Evolutionary conservation across 2,888 invertebrate genomes (phyloP).

Genomic region (Microctonus aethiopoides): DNA sequence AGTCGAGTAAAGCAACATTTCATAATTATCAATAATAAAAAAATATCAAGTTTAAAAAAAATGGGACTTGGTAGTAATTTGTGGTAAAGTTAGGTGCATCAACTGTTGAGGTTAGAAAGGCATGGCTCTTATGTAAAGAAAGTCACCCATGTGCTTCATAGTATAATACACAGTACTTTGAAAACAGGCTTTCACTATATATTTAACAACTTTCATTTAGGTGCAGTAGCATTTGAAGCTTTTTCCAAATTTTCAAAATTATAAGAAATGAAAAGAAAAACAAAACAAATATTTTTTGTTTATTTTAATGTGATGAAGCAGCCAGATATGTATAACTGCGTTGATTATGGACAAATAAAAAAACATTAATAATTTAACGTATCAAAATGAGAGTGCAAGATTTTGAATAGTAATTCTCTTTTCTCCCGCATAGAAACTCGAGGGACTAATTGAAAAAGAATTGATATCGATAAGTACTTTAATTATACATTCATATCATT

Average conservation of each 20-base stretch:
- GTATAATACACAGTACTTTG: neutral
- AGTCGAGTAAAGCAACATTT: neutral
- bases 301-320: constrained; percentile 29
- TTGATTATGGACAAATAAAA: constrained; percentile 22
- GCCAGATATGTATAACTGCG: constrained; percentile 22
- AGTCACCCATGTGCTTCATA: constrained; percentile 15
- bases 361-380: neutral
- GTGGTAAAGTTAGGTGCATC: constrained; percentile 12
- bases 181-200: neutral
- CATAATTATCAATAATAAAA: neutral
- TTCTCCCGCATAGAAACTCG: no score
- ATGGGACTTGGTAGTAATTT: neutral
- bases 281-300: constrained; percentile 10
- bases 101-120: constrained; percentile 28
- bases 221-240: neutral
- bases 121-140: constrained; percentile 25
- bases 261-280: neutral
- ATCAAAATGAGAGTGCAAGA: no score
- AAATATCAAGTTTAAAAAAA: neutral
- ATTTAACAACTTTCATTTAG: neutral
- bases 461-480: no score
- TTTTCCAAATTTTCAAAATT: neutral
- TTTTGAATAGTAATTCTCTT: no score
- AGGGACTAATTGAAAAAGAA: no score
- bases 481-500: no score